phyloP scores from a whole-genome alignment of 2,888 invertebrate species.

The Coenonympha arcania region DNA sequence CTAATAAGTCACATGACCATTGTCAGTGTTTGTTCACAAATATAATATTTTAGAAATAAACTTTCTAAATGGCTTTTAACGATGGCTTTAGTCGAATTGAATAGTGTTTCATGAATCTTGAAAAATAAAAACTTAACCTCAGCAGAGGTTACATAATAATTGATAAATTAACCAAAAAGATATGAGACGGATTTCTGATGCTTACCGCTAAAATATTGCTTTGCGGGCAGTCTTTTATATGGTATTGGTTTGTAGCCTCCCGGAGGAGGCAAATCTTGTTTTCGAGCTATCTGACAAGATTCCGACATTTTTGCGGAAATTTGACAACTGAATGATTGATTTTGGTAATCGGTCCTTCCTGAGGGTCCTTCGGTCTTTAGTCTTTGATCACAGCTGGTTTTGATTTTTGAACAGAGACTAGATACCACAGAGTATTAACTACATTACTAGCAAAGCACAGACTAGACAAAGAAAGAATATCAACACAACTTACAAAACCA shows the following conservation, averaged over 20 bases:
- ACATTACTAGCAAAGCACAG: too few species aligned
- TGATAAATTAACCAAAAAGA: constrained; percentile 30
- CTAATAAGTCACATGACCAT: too few species aligned
- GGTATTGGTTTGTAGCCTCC: constrained; percentile 90
- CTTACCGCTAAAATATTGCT: constrained; percentile 79
- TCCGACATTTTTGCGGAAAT: constrained; percentile 46
- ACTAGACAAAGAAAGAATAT: too few species aligned
- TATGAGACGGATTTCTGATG: constrained; percentile 8
- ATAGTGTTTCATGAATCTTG: too few species aligned
- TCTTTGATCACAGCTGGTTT: not conserved
- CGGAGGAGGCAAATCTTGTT: constrained; percentile 93
- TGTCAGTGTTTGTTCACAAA: too few species aligned
- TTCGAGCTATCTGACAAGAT: constrained; percentile 44
- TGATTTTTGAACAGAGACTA: not conserved
- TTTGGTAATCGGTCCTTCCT: too few species aligned
- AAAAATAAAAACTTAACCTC: constrained; percentile 46
- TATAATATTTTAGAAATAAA: too few species aligned
- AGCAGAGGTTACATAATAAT: constrained; percentile 62
- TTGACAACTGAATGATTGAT: constrained; percentile 1
- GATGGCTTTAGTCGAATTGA: too few species aligned
- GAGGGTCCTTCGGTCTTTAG: too few species aligned
- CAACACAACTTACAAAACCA: too few species aligned
- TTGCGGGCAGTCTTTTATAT: constrained; percentile 81
- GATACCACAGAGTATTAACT: not conserved
- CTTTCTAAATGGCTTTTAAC: too few species aligned